Evolutionary conservation across 2,113 vertebrate species (phyloP), one percentile per base, ranked within the genome.

Genomic region (Perca schrenkii): DNA sequence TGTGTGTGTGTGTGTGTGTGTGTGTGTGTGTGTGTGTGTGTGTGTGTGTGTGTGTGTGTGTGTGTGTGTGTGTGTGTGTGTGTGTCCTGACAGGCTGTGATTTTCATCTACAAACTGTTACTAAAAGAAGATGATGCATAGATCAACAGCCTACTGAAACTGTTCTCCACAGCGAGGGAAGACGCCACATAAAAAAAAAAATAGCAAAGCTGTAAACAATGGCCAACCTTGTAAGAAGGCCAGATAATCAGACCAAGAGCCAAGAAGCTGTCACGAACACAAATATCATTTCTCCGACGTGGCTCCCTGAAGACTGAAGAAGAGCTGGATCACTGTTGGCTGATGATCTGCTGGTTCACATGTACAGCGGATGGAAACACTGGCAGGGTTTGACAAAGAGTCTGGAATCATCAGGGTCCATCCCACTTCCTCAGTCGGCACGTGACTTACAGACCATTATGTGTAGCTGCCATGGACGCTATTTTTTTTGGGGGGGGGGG

Each of bases 121-220:
- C 34, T 61, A 65, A 56, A 57, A 54, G 19, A 77, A 68, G 66
- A 69, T 17, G 8, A 62, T 49, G 66, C 65, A 70, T 47, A 64
- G 79, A 82, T 21, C 25, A 69, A 62, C 12, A 31, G 21, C 16
- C 17, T 11, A 49, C 10, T 50, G 0, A 19, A 61, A 12, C n/a
- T 28, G 54, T 22, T 16, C n/a, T 36, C 13, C 25, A 3, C 25
- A 14, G 49, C 6, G 2, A 66, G 15, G 53, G 40, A 66, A 28
- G 28, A 72, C 1, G 47, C 17, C 31, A 58, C n/a, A n/a, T 22
- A 57, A 56, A 36, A n/a, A 40, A 40, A 40, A 13, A 17, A 62
- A 61, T 34, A 47, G 36, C 4, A 25, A 8, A 75, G 53, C 72
- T 88, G 83, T 88, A 88, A 90, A 90, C 88, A 76, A 62, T 3